phyloP scores from a whole-genome alignment of 1,140 invertebrate genomes.

The Helicoverpa armigera region DNA sequence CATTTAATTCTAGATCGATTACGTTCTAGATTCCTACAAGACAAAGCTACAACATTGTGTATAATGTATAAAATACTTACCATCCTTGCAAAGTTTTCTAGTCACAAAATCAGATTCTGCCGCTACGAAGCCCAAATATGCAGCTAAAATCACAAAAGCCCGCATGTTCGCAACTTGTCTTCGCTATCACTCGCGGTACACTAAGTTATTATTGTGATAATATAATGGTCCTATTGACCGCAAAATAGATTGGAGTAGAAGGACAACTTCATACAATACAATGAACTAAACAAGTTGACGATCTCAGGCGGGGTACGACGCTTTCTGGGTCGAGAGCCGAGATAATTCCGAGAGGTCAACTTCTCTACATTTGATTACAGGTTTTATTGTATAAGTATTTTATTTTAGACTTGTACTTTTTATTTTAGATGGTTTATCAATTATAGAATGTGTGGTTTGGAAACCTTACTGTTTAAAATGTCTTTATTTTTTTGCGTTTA shows the following conservation, averaged over 20 bases:
- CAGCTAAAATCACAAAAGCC: constrained; percentile 51
- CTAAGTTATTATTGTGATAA: constrained; percentile 40
- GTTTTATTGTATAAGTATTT: too few species aligned
- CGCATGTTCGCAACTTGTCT: constrained; percentile 53
- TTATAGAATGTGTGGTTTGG: too few species aligned
- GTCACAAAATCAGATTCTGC: constrained; percentile 57
- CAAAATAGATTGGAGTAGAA: constrained; percentile 37
- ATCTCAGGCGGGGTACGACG: neutral
- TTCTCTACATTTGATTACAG: too few species aligned
- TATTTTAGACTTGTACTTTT: too few species aligned
- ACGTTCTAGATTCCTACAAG: too few species aligned
- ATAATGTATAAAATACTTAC: constrained; percentile 38
- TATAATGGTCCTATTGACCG: constrained; percentile 37
- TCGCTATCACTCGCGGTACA: constrained; percentile 6
- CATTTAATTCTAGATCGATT: too few species aligned
- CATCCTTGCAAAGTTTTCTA: constrained; percentile 59
- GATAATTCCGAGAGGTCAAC: neutral
- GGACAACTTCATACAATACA: constrained; percentile 5
- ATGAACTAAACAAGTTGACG: neutral
- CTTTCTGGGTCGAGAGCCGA: neutral
- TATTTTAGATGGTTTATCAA: too few species aligned
- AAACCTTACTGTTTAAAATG: too few species aligned
- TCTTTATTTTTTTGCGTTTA: too few species aligned
- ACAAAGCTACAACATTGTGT: too few species aligned
- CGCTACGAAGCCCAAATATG: constrained; percentile 28